Conservation (phyloP, 2,797 vertebrate species). For the Microctenopoma stevenorrisi region DNA sequence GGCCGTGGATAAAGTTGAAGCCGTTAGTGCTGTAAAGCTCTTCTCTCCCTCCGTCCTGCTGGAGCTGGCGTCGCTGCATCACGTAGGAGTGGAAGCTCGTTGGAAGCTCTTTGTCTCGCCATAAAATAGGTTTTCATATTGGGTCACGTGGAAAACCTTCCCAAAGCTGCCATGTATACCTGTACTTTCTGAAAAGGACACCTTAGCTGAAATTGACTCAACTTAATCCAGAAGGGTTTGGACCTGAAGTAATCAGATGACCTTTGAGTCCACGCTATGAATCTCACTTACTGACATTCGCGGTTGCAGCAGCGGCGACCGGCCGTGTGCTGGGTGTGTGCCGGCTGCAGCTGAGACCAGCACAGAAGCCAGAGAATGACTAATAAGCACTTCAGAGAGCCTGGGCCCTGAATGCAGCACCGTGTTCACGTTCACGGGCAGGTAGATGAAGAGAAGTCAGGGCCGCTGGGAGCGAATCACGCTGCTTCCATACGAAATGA, state of each 20-base stretch:
- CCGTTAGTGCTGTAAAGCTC: no score
- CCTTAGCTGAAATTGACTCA: background rate
- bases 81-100: no score
- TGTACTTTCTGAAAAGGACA: background rate
- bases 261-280: slow-evolving; percentile 39
- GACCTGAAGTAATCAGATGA: slow-evolving; percentile 14
- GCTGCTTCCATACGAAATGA: slow-evolving; percentile 45
- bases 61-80: no score
- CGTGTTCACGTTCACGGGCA: slow-evolving; percentile 33
- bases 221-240: background rate
- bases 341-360: slow-evolving; percentile 10
- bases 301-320: slow-evolving; percentile 22
- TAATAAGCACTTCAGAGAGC: slow-evolving; percentile 41
- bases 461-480: slow-evolving; percentile 26
- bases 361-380: slow-evolving; percentile 28
- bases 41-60: no score
- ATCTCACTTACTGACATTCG: slow-evolving; percentile 55
- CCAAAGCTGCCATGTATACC: background rate
- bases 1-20: no score
- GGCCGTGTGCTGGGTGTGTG: background rate
- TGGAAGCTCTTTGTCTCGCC: no score
- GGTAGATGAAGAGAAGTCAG: slow-evolving; percentile 30
- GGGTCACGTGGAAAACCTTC: background rate
- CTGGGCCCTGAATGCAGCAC: slow-evolving; percentile 25
- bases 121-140: background rate